Evolutionary conservation across 92 coral and sea anemone species (phyloP).

Genomic region (Desmophyllum pertusum): DNA sequence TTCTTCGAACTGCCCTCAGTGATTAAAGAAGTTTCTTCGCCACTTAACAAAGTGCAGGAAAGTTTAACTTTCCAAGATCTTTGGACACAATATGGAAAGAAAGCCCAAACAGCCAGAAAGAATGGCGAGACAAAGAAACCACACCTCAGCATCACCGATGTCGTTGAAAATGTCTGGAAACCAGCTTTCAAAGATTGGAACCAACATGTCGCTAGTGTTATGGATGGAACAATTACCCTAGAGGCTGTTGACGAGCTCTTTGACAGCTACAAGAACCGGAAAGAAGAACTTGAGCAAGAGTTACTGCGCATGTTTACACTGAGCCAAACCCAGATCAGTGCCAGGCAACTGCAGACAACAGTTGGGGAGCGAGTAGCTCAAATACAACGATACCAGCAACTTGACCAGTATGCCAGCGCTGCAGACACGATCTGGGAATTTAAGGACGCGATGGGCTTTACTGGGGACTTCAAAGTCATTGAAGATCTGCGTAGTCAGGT

Average conservation of each 20-base stretch:
- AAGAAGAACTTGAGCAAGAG: slow-evolving; percentile 46
- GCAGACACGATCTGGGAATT: slow-evolving; percentile 70
- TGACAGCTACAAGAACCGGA: slow-evolving; percentile 2
- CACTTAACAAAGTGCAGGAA: slow-evolving; percentile 36
- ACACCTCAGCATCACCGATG: slow-evolving; percentile 50
- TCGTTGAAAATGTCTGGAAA: slow-evolving; percentile 55
- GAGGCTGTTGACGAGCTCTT: slow-evolving; percentile 54
- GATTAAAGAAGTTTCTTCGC: slow-evolving; percentile 25
- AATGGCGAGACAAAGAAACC: slow-evolving; percentile 23
- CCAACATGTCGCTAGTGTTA: not conserved
- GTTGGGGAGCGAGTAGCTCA: slow-evolving; percentile 33
- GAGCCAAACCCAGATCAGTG: not conserved
- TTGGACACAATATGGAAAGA: slow-evolving; percentile 63
- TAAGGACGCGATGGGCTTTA: slow-evolving; percentile 63
- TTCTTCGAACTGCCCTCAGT: slow-evolving; percentile 39
- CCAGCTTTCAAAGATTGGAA: slow-evolving; percentile 51
- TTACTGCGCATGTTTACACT: slow-evolving; percentile 33
- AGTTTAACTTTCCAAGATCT: slow-evolving; percentile 57
- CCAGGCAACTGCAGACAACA: not conserved
- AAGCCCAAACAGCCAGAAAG: slow-evolving; percentile 41
- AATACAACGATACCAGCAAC: slow-evolving; percentile 66
- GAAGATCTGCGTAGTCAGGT: slow-evolving; percentile 67
- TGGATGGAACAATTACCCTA: slow-evolving; percentile 48
- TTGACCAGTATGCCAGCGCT: slow-evolving; percentile 59
- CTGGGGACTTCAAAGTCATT: slow-evolving; percentile 74